Evolutionary conservation across 1,140 invertebrate species (phyloP).

Genomic region (Drosophila repleta): DNA sequence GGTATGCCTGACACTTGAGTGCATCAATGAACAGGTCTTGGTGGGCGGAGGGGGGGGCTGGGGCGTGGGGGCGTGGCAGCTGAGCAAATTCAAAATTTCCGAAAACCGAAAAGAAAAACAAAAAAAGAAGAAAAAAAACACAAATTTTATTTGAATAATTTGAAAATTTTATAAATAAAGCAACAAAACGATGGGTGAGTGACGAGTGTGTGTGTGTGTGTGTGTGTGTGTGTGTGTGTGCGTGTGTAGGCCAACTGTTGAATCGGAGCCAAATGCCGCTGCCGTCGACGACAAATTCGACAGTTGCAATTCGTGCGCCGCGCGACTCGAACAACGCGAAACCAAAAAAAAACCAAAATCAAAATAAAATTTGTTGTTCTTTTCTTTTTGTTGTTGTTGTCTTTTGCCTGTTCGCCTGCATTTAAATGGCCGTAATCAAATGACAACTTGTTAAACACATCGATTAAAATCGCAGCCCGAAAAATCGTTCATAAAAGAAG

Average conservation of each 20-base stretch:
- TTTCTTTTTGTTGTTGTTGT: too few species aligned
- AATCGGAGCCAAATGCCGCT: constrained; percentile 61
- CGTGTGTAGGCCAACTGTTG: constrained; percentile 40
- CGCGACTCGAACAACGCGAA: constrained; percentile 62
- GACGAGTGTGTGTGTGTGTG: constrained; percentile 7
- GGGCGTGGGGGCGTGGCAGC: too few species aligned
- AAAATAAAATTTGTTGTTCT: background rate
- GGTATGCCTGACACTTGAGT: too few species aligned
- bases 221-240: constrained; percentile 22
- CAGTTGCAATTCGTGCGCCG: constrained; percentile 74
- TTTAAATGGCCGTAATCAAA: constrained; percentile 40
- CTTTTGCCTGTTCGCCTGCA: background rate
- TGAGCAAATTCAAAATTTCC: too few species aligned
- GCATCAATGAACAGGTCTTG: too few species aligned
- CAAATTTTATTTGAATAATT: constrained; percentile 3
- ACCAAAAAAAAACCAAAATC: constrained; percentile 31
- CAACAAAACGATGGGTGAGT: constrained; percentile 23
- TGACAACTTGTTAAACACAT: constrained; percentile 71
- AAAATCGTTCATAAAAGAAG: constrained; percentile 1
- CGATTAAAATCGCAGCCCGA: constrained; percentile 43
- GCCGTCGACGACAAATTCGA: constrained; percentile 60
- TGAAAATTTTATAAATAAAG: constrained; percentile 70
- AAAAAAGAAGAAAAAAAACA: too few species aligned
- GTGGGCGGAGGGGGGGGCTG: too few species aligned
- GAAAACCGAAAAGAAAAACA: too few species aligned